Evolutionary conservation across 2,797 vertebrate genomes (phyloP).

Genomic region (Tolypeutes matacus): DNA sequence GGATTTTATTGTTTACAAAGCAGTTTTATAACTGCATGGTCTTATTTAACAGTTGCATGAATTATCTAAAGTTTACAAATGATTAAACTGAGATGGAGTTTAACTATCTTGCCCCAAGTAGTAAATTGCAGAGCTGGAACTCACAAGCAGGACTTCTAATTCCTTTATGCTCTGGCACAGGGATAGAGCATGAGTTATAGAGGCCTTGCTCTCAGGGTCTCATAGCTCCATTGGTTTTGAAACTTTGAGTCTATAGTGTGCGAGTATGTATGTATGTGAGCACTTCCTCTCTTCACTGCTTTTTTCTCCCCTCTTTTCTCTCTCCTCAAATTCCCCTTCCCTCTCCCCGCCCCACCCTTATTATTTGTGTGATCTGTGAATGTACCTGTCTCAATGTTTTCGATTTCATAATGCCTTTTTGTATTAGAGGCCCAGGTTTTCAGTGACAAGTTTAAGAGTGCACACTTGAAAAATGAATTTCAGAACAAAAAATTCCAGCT

Average conservation of each 20-base stretch:
- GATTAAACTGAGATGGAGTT: neutral
- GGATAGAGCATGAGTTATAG: neutral
- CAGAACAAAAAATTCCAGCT: neutral
- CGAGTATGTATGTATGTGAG: too few species aligned
- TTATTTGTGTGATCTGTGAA: neutral
- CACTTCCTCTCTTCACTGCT: fast-evolving
- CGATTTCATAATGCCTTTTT: neutral
- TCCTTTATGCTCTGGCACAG: neutral
- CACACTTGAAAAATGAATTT: slow-evolving; percentile 42
- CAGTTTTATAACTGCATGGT: neutral
- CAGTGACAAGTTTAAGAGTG: neutral
- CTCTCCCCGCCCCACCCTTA: neutral
- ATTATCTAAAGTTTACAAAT: slow-evolving; percentile 40
- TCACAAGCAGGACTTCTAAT: neutral
- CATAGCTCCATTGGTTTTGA: neutral
- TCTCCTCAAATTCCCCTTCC: neutral
- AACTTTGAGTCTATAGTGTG: neutral
- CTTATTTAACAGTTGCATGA: neutral
- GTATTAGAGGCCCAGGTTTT: neutral
- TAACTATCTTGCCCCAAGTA: neutral
- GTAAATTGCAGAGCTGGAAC: neutral
- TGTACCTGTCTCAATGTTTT: neutral
- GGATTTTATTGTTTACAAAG: slow-evolving; percentile 4
- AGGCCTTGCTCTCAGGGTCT: neutral
- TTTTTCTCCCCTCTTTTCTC: neutral